Percentiles rank a stretch among this genome's conserved stretches.
These are phyloP conservation scores for Chrosomus eos DNA, from an alignment of 2,797 vertebrate genomes.

Conservation along the genomic window DNA sequence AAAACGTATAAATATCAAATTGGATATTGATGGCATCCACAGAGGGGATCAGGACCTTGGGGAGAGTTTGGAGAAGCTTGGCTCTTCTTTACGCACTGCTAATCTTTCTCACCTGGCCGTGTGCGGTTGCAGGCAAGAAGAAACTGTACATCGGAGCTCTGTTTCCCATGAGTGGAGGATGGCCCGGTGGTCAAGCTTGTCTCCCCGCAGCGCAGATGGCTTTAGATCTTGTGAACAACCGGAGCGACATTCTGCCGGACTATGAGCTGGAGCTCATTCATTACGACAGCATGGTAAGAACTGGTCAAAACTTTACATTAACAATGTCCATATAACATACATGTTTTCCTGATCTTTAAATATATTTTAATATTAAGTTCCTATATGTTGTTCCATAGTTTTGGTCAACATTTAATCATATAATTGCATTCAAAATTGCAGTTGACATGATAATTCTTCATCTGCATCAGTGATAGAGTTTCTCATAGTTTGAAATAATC, in stretches of 20 bases:
- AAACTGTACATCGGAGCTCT: conserved; percentile 92
- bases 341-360: background rate
- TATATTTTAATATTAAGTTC: background rate
- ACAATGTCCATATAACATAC: background rate
- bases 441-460: background rate
- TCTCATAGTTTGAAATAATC: background rate
- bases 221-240: conserved; percentile 88
- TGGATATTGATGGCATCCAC: background rate
- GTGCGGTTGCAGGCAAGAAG: conserved; percentile 85
- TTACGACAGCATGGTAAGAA: conserved; percentile 90
- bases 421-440: background rate
- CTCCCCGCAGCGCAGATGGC: conserved; percentile 91
- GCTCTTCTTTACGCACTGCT: conserved; percentile 64
- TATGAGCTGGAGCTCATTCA: conserved; percentile 91
- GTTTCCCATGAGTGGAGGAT: conserved; percentile 94
- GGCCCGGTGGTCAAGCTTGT: conserved; percentile 92
- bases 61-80: conserved; percentile 37
- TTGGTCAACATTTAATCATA: background rate
- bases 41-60: conserved; percentile 5
- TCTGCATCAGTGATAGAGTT: background rate
- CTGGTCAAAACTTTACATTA: background rate
- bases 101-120: conserved; percentile 69
- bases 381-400: background rate
- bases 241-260: conserved; percentile 90
- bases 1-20: background rate